A percentile compares a stretch with the other conserved stretches of the same genome.
These are phyloP conservation scores for Drosophila atripex DNA, from an alignment of 2,888 invertebrate genomes.

Conservation along the genomic window DNA sequence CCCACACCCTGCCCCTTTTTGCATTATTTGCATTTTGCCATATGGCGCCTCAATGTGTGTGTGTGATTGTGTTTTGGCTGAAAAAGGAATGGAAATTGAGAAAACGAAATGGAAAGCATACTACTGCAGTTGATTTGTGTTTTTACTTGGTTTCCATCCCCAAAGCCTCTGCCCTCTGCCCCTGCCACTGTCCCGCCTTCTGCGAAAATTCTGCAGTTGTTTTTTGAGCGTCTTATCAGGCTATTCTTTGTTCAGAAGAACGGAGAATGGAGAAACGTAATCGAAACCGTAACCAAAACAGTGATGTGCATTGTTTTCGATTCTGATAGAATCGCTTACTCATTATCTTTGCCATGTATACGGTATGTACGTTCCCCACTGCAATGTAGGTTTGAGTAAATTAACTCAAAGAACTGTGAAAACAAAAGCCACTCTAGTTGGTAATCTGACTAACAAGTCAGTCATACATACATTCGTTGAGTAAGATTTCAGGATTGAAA, in stretches of 20 bases:
- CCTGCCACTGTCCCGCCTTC: background rate
- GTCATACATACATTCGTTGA: background rate
- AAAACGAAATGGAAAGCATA: constrained; percentile 52
- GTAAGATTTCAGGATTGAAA: constrained; percentile 16
- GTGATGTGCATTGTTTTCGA: constrained; percentile 34
- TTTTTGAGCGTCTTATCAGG: constrained; percentile 37
- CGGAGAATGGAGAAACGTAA: constrained; percentile 26
- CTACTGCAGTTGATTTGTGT: constrained; percentile 54
- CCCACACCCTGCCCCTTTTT: background rate
- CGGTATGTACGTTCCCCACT: background rate
- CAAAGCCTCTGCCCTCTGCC: background rate
- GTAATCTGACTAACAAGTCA: background rate
- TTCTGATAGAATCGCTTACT: constrained; percentile 24
- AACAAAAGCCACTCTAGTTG: constrained; percentile 6
- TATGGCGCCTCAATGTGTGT: constrained; percentile 27
- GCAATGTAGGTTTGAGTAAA: constrained; percentile 1
- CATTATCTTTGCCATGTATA: constrained; percentile 21
- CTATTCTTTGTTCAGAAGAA: constrained; percentile 31
- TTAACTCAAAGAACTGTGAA: constrained; percentile 6
- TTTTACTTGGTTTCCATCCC: constrained; percentile 35
- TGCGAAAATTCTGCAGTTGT: constrained; percentile 23
- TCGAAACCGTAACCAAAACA: constrained; percentile 36
- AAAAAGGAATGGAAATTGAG: constrained; percentile 50
- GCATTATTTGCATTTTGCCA: constrained; percentile 49
- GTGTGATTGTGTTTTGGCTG: constrained; percentile 29